Evolutionary conservation across 1,140 invertebrate genomes (phyloP), one percentile per base, ranked within the genome.

Genomic region (Caenorhabditis latens): DNA sequence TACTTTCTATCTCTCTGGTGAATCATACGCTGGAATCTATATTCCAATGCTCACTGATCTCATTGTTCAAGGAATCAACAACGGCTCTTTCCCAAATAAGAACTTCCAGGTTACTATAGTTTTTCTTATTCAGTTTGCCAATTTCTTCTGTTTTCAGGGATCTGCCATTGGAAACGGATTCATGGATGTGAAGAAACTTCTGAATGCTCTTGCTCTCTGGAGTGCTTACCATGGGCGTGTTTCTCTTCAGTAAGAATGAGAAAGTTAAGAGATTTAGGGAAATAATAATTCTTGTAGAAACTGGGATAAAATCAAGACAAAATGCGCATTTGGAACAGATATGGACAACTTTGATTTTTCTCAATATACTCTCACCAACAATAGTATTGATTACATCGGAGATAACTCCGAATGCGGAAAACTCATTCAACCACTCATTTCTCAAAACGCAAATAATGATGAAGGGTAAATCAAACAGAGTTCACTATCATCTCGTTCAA

Each of bases 1-100:
- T 21, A 86, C 48, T 16, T 89, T 89, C 88, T 89, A 71, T 83
- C 83, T 89, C 57, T 67, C 89, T 24, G 89, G 89, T 71, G 89
- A 89, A 85, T 89, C 88, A 6, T 89, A 89, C 61, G 89, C 87
- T 48, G 89, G 89, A 40, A 85, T 89, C 48, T 89, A 89, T 43
- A 84, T 89, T 67, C 89, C 89, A 8, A 89, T 85, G 88, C 79
- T 89, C 16, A 61, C 87, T 50, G 79, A 58, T n/a, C n/a, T 53
- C 40, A 50, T 89, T 24, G 83, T 89, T 7, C 21, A 89, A 43
- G 87, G 87, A 48, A 89, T 89, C 67, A 89, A 88, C 32, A 82
- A 82, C 32, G 48, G 48, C 42, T 14, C 42, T 48, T 89, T 89
- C 79, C 84, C 84, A 6, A 88, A 89, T 42, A 57, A 55, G 24